Evolutionary conservation across 1,140 invertebrate genomes (phyloP), one percentile per base, ranked within the genome.

Genomic region (Cyclina sinensis): DNA sequence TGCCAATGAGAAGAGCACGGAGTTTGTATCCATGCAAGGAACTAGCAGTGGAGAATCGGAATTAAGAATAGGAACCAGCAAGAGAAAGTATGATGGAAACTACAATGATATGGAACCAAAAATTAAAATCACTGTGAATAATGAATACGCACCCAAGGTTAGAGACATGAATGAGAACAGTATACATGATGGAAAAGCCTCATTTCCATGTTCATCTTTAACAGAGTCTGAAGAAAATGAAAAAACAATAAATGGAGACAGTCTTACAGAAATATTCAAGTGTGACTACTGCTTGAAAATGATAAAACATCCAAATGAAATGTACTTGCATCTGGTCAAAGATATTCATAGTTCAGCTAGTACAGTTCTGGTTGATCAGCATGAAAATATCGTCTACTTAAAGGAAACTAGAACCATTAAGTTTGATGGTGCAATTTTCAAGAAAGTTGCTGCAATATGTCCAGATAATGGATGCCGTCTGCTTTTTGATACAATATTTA

Each of bases 221-320:
- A 57, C 54, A 9, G 18, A 9, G n/a, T 30, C 65, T 27, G n/a
- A 24, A 62, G 65, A 37, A 11, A 18, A 14, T 39, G 21, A n/a
- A 16, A 73, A 37, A 43, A 43, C 43, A 43, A 43, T 7, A 4
- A 43, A 43, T 4, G 5, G 14, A 43, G 43, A 43, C 43, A 78
- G 9, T 39, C 73, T 78, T n/a, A 12, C n/a, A 48, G 48, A 78
- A 48, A 46, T 51, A 21, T 78, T 78, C 73, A 78, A 78, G 32
- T 78, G 73, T 78, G 73, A 78, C 21, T 78, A 78, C 39, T 78
- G 73, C 32, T 4, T 14, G 5, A 51, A 46, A 48, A 27, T 48
- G 0, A 27, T 12, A 1, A 46, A 78, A 51, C n/a, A 46, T 18
- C 11, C 9, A 78, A 46, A 78, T 46, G 7, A 3, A 2, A 78